A percentile compares a stretch with the other conserved stretches of the same genome.
Evolutionary conservation across 2,888 invertebrate genomes (phyloP).

Genomic region (Ferdinandea cuprea): DNA sequence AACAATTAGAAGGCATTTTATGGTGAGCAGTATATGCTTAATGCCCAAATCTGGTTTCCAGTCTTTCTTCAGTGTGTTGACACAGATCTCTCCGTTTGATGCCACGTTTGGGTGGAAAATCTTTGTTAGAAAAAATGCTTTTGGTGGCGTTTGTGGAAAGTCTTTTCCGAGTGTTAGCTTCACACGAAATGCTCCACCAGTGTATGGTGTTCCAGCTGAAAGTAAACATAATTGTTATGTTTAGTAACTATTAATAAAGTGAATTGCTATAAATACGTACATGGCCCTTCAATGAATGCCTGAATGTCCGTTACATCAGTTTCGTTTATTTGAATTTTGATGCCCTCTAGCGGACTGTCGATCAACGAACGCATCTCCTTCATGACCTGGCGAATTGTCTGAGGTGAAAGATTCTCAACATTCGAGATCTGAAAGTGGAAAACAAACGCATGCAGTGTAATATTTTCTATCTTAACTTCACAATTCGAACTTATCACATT

Average conservation of each 20-base stretch:
- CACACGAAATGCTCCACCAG: conserved; percentile 93
- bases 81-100: conserved; percentile 96
- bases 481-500: conserved; percentile 3
- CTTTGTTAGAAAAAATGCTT: conserved; percentile 96
- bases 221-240: conserved; percentile 6
- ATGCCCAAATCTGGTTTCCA: conserved; percentile 98
- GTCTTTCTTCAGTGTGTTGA: conserved; percentile 97
- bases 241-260: conserved; percentile 9
- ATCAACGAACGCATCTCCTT: conserved; percentile 94
- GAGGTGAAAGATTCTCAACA: conserved; percentile 97
- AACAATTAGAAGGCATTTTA: conserved; percentile 97
- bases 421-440: conserved; percentile 88
- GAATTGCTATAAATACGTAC: conserved; percentile 80
- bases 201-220: conserved; percentile 95
- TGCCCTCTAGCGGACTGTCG: conserved; percentile 93
- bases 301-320: conserved; percentile 97
- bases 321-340: conserved; percentile 94
- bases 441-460: background rate
- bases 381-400: conserved; percentile 93
- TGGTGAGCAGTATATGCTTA: conserved; percentile 95
- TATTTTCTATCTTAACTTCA: background rate
- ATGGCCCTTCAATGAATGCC: conserved; percentile 95
- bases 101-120: conserved; percentile 99
- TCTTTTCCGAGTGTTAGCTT: conserved; percentile 95
- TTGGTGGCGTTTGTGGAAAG: conserved; percentile 95